Conservation (phyloP, 2,113 vertebrate species). For the Arvicanthis niloticus region DNA sequence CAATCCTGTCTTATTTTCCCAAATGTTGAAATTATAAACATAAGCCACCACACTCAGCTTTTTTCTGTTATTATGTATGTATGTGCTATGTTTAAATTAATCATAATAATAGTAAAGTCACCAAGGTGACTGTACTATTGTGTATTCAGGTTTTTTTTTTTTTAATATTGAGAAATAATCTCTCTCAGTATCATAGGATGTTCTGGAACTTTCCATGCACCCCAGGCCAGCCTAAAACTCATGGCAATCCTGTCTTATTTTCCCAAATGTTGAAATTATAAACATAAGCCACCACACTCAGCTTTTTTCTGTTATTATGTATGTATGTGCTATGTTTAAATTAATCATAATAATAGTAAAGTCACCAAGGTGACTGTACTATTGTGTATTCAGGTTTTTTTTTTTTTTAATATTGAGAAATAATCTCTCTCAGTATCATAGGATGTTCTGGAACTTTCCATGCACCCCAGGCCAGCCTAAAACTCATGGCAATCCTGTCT, state of each 20-base stretch:
- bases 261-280: background rate
- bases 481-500: background rate
- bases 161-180: background rate
- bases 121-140: background rate
- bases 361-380: background rate
- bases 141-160: background rate
- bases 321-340: background rate
- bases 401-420: background rate
- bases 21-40: background rate
- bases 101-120: no score
- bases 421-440: background rate
- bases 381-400: background rate
- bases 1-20: background rate
- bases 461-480: background rate
- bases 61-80: background rate
- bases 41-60: background rate
- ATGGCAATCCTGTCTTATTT: background rate
- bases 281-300: background rate
- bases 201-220: background rate
- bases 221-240: background rate
- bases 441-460: background rate
- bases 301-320: background rate
- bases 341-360: no score
- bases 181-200: background rate
- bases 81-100: background rate